Base-by-base conservation (phyloP, 1,140 invertebrate genomes). In the Ericerus pela region DNA sequence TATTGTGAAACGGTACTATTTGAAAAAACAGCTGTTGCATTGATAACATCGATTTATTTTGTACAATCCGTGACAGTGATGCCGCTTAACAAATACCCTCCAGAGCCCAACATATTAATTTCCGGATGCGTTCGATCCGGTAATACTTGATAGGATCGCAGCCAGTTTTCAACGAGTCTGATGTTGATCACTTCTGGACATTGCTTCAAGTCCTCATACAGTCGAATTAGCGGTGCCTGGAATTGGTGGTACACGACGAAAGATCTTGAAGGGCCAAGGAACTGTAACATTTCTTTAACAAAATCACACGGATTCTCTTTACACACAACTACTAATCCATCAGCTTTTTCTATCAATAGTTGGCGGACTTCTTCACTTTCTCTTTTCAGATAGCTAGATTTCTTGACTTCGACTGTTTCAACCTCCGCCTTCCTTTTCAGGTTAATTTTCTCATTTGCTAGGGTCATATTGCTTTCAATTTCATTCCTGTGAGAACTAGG, bases 131-230 rank as follows among this genome's bases (percentile, higher is more conserved):
- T 90, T 64, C 88, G 75, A 58, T 85, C 78, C 0, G 83, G 78
- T 53, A 91, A 70, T 36, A 96, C 81, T 76, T 96, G 93, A 75
- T 93, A 93, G 52, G 81, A 79, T 61, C 92, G 75, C 63, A 91
- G 71, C 78, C 91, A 96, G 62, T 85, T 91, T 47, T 87, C 86
- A 33, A 82, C 81, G 1, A 96, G 65, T 67, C 78, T 79, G 26
- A 95, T 65, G 64, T 80, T 81, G 16, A 85, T 75, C 10, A 88
- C 77, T 16, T 80, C 76, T 16, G 73, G 75, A 12, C 72, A 67
- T 38, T 75, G 71, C 67, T 88, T 92, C 12, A 95, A 67, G 59
- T 78, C 74, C 30, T 80, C 68, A 66, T 86, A 95, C 36, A 84
- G 77, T 55, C 91, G 84, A 62, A 86, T 75, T 11, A 95, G 68